These are phyloP conservation scores for Trisateles emortualis DNA, from an alignment of 2,888 invertebrate species.

Conservation along the genomic window DNA sequence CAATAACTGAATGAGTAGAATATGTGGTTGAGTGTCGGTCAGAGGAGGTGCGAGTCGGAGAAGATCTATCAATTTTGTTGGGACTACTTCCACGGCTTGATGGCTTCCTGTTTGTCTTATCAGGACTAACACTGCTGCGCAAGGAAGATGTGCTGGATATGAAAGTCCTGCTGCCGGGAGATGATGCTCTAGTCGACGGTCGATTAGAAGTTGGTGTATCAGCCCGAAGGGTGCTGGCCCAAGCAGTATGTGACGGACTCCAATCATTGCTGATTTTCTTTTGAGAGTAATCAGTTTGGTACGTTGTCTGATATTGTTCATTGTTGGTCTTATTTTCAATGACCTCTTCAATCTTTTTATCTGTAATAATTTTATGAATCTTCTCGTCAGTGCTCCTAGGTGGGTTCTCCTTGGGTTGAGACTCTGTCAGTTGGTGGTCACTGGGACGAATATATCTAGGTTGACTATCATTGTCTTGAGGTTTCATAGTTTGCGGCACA, in stretches of 20 bases:
- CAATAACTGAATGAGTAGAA: conserved; percentile 62
- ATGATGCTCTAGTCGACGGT: conserved; percentile 83
- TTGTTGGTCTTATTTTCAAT: conserved; percentile 65
- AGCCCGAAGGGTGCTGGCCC: conserved; percentile 90
- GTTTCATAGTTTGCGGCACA: conserved; percentile 36
- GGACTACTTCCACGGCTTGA: conserved; percentile 72
- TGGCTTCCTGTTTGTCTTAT: conserved; percentile 70
- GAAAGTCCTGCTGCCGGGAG: conserved; percentile 83
- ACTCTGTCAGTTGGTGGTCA: conserved; percentile 1
- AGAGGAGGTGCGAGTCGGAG: conserved; percentile 65
- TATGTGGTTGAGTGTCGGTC: conserved; percentile 66
- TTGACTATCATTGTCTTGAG: conserved; percentile 17
- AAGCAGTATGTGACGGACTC: conserved; percentile 92
- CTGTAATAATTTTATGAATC: conserved; percentile 52
- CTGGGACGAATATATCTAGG: background rate
- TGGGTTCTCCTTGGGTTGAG: conserved; percentile 3
- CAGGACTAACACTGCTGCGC: conserved; percentile 84
- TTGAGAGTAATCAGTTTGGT: conserved; percentile 85
- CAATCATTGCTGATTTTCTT: conserved; percentile 88
- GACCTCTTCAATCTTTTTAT: conserved; percentile 62
- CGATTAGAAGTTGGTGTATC: conserved; percentile 87
- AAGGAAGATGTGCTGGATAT: conserved; percentile 84
- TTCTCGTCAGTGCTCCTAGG: conserved; percentile 56
- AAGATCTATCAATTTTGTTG: conserved; percentile 63
- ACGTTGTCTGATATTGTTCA: conserved; percentile 88